Evolutionary conservation across 2,797 vertebrate genomes (phyloP).

Genomic region (Telmatherina bonti): DNA sequence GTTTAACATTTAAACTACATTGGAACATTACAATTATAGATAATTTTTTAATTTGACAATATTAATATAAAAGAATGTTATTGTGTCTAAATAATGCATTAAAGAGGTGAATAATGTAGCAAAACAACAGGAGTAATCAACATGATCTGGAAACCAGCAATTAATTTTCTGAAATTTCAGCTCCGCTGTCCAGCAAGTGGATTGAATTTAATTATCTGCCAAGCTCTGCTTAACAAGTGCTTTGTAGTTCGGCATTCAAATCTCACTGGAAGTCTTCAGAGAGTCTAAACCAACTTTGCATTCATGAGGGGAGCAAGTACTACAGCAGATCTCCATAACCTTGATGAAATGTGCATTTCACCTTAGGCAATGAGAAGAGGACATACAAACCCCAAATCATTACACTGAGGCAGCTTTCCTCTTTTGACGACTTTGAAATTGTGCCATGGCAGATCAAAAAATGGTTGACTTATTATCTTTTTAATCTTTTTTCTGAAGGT

Average conservation of each 20-base stretch:
- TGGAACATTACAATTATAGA: not conserved
- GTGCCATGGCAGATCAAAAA: constrained; percentile 70
- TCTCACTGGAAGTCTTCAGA: constrained; percentile 80
- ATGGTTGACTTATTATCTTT: constrained; percentile 48
- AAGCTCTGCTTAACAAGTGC: constrained; percentile 74
- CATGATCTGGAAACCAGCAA: constrained; percentile 45
- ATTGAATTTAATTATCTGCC: constrained; percentile 77
- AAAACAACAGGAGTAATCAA: constrained; percentile 43
- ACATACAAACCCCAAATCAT: constrained; percentile 72
- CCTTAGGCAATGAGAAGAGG: constrained; percentile 78
- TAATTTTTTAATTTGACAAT: too few relatives aligned
- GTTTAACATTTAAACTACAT: not conserved
- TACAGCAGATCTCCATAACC: constrained; percentile 77
- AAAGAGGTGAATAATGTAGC: constrained; percentile 16
- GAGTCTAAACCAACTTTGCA: constrained; percentile 77
- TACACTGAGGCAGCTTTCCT: constrained; percentile 69
- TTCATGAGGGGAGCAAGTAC: constrained; percentile 77
- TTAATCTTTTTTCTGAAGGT: constrained; percentile 29
- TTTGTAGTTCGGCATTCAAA: constrained; percentile 81
- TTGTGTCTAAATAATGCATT: not conserved
- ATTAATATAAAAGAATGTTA: not conserved
- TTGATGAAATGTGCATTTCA: constrained; percentile 86
- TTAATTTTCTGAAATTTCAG: constrained; percentile 61
- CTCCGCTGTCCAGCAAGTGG: constrained; percentile 51
- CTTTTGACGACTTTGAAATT: constrained; percentile 75